Percentiles rank a stretch among this genome's conserved stretches.
These are phyloP conservation scores for Eilema caniola DNA, from an alignment of 2,888 invertebrate species.

Conservation along the genomic window DNA sequence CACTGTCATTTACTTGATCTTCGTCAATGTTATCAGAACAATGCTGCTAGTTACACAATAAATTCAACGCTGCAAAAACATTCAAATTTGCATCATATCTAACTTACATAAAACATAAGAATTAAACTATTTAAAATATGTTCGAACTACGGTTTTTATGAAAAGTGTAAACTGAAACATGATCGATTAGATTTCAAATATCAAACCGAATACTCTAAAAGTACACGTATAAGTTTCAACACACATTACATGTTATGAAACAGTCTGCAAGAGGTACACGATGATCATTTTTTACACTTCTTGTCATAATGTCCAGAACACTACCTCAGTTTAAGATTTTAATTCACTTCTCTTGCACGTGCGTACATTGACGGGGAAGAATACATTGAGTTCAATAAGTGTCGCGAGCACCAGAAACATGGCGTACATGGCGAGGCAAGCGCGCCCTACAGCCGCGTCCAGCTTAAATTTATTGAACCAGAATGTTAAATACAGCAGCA, in stretches of 20 bases:
- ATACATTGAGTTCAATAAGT: constrained; percentile 96
- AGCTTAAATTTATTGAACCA: constrained; percentile 95
- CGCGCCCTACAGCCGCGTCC: constrained; percentile 94
- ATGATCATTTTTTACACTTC: constrained; percentile 55
- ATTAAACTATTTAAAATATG: constrained; percentile 36
- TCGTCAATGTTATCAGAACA: constrained; percentile 24
- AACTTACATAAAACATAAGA: constrained; percentile 23
- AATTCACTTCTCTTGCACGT: constrained; percentile 90
- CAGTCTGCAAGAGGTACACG: constrained; percentile 57
- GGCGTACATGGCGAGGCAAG: constrained; percentile 95
- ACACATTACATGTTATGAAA: constrained; percentile 45
- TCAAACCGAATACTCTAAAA: constrained; percentile 50
- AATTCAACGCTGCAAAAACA: constrained; percentile 26
- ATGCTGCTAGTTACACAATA: constrained; percentile 18
- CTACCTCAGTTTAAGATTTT: constrained; percentile 64
- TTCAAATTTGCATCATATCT: constrained; percentile 27
- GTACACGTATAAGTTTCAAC: constrained; percentile 52
- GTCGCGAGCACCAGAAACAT: constrained; percentile 95
- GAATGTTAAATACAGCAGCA: constrained; percentile 94
- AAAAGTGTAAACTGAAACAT: constrained; percentile 25
- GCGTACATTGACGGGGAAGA: constrained; percentile 96
- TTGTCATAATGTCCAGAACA: constrained; percentile 57
- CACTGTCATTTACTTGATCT: constrained; percentile 31
- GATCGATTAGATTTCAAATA: constrained; percentile 36
- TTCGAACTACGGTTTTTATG: constrained; percentile 23